These are phyloP conservation scores for Drosophila austrosaltans DNA, from an alignment of 2,888 invertebrate species.

Conservation along the genomic window DNA sequence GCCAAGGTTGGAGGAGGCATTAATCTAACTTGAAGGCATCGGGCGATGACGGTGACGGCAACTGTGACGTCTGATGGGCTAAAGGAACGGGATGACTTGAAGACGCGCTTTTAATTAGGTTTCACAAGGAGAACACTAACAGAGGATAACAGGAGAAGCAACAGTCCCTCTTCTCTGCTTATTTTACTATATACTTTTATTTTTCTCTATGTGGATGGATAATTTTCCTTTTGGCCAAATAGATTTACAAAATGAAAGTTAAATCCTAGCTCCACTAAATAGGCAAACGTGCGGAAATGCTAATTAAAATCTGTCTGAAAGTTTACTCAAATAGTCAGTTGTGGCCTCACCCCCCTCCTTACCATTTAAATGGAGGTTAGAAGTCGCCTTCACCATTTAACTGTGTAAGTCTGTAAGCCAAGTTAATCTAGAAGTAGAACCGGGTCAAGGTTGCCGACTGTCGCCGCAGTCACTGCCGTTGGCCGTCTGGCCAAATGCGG, in stretches of 20 bases:
- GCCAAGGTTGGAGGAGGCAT: slow-evolving; percentile 46
- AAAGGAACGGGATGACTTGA: slow-evolving; percentile 23
- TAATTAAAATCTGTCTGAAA: slow-evolving; percentile 64
- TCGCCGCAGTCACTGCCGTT: slow-evolving; percentile 19
- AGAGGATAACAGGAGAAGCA: slow-evolving; percentile 26
- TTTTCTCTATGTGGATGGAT: slow-evolving; percentile 2
- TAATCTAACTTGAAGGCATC: slow-evolving; percentile 47
- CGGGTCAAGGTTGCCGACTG: slow-evolving; percentile 80
- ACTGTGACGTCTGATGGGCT: background rate
- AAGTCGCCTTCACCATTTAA: slow-evolving; percentile 30
- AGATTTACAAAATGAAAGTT: slow-evolving; percentile 39
- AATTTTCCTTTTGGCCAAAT: slow-evolving; percentile 16
- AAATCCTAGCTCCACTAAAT: slow-evolving; percentile 48
- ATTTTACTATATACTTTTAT: background rate
- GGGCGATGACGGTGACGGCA: slow-evolving; percentile 2
- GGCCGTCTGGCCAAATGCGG: slow-evolving; percentile 48
- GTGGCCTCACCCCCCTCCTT: background rate
- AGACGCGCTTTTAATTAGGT: slow-evolving; percentile 69
- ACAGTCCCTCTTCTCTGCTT: slow-evolving; percentile 4
- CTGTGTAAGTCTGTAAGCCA: slow-evolving; percentile 21
- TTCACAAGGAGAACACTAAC: slow-evolving; percentile 28
- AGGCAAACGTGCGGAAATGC: slow-evolving; percentile 69
- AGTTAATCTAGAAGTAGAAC: slow-evolving; percentile 67
- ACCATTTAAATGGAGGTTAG: slow-evolving; percentile 39
- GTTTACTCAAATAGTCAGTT: slow-evolving; percentile 33